Conservation (phyloP, 2,888 invertebrate species). For the Hymenopus coronatus region DNA sequence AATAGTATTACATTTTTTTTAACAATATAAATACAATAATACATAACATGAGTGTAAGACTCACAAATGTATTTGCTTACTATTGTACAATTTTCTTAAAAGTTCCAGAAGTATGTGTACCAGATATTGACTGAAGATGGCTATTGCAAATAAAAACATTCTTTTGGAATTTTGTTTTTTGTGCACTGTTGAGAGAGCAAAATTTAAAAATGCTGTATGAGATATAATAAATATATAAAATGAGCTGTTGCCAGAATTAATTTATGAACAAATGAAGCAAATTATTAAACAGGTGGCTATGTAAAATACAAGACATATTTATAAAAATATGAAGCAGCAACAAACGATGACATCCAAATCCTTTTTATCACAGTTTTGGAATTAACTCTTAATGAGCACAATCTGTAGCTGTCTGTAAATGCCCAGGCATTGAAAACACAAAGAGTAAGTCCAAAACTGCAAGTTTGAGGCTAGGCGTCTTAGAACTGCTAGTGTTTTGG, state of each 20-base stretch:
- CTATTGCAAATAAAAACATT: conserved; percentile 1
- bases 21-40: conserved; percentile 25
- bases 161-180: conserved; percentile 3
- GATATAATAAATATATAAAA: not conserved
- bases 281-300: not conserved
- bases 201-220: not conserved
- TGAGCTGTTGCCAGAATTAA: no score
- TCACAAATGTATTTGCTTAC: conserved; percentile 28
- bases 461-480: no score
- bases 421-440: no score
- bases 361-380: no score
- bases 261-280: no score
- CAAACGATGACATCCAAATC: no score
- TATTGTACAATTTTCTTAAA: conserved; percentile 3
- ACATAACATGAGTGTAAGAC: conserved; percentile 31
- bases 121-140: conserved; percentile 3
- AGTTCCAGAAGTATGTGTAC: not conserved
- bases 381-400: no score
- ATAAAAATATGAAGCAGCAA: no score
- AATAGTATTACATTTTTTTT: conserved; percentile 1
- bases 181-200: not conserved
- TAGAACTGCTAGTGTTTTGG: no score
- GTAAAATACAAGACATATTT: no score
- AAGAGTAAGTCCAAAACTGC: no score
- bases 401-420: no score